Evolutionary conservation across 2,113 vertebrate species (phyloP).

Genomic region (Athene noctua): DNA sequence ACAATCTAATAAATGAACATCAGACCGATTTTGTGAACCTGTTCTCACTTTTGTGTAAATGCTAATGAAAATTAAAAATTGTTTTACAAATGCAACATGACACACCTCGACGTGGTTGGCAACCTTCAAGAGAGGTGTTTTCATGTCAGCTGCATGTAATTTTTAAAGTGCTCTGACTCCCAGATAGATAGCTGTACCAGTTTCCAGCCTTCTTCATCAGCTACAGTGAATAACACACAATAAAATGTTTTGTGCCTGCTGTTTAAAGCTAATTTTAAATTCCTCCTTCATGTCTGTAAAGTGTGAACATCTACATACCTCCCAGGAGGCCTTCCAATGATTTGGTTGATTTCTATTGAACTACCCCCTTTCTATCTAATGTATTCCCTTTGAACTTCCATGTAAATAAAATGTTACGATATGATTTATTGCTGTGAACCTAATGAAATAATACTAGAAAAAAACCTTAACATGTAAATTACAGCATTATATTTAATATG

Average conservation of each 20-base stretch:
- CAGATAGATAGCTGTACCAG: constrained; percentile 65
- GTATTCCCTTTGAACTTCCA: constrained; percentile 62
- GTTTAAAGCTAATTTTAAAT: constrained; percentile 76
- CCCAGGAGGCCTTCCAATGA: constrained; percentile 67
- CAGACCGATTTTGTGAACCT: background rate
- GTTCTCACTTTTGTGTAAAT: background rate
- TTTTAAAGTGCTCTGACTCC: constrained; percentile 67
- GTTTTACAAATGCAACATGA: constrained; percentile 5
- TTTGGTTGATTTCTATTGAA: constrained; percentile 64
- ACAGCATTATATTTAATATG: constrained; percentile 46
- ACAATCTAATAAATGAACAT: background rate
- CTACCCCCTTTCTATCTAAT: constrained; percentile 59
- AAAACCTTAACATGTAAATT: constrained; percentile 50
- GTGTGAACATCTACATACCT: constrained; percentile 58
- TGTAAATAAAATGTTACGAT: constrained; percentile 61
- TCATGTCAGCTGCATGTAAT: constrained; percentile 50
- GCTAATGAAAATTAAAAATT: constrained; percentile 22
- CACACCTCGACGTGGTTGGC: constrained; percentile 43
- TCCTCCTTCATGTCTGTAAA: constrained; percentile 63
- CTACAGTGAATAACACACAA: constrained; percentile 61
- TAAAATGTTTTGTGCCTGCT: constrained; percentile 67
- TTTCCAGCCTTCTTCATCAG: constrained; percentile 58
- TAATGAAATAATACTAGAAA: constrained; percentile 66
- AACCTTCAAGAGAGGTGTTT: constrained; percentile 51
- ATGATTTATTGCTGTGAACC: constrained; percentile 78